These are phyloP conservation scores for Eledona agricola DNA, from an alignment of 2,888 invertebrate species.

Conservation along the genomic window DNA sequence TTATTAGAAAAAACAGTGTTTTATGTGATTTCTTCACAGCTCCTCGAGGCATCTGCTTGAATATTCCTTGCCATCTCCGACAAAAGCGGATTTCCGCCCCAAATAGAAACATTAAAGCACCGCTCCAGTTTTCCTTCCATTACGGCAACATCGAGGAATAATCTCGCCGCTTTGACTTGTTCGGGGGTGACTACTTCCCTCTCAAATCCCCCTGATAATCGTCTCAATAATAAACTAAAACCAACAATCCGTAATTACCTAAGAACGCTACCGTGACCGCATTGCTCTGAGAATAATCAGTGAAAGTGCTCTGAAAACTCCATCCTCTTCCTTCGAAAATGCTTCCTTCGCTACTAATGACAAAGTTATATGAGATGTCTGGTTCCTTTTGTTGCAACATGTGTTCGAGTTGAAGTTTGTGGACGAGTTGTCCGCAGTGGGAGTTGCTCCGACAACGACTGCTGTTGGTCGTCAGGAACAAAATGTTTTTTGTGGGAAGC, in stretches of 20 bases:
- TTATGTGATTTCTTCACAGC: slow-evolving; percentile 2
- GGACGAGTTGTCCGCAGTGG: slow-evolving; percentile 34
- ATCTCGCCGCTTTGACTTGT: slow-evolving; percentile 31
- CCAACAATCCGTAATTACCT: slow-evolving; percentile 22
- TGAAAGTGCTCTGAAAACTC: slow-evolving; percentile 26
- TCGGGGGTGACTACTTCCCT: slow-evolving; percentile 5
- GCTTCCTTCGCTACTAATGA: slow-evolving; percentile 46
- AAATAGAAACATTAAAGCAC: slow-evolving; percentile 30
- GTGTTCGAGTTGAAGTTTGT: slow-evolving; percentile 39
- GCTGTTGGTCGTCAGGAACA: slow-evolving; percentile 37
- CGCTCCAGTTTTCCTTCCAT: slow-evolving; percentile 31
- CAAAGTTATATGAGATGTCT: slow-evolving; percentile 49
- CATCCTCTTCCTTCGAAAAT: slow-evolving; percentile 52
- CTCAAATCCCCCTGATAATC: slow-evolving; percentile 6
- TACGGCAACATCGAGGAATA: slow-evolving; percentile 34
- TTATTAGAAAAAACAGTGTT: not conserved
- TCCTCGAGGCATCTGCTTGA: slow-evolving; percentile 1
- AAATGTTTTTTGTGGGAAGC: slow-evolving; percentile 31
- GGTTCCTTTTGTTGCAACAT: slow-evolving; percentile 36
- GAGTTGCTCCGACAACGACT: slow-evolving; percentile 27
- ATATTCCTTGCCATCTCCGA: slow-evolving; percentile 5
- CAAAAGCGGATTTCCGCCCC: slow-evolving; percentile 13
- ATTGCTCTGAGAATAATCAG: slow-evolving; percentile 1
- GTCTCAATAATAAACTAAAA: not conserved
- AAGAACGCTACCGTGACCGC: slow-evolving; percentile 33